Base-by-base conservation (phyloP, 2,797 vertebrate species). In the Microctenopoma stevenorrisi region DNA sequence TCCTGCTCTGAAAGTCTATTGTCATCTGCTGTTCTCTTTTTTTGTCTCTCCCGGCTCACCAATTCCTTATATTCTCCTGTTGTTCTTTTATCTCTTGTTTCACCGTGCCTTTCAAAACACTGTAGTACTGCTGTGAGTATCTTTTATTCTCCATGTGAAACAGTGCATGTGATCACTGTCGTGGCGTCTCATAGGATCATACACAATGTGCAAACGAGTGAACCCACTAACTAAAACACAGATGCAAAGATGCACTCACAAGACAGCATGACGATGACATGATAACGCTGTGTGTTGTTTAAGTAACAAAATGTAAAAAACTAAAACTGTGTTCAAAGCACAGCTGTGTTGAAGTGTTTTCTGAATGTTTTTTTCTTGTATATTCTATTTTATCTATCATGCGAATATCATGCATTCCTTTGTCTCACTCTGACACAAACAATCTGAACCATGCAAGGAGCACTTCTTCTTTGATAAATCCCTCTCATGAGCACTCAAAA, bases 401-500 rank as follows among this genome's bases (percentile, higher is more conserved):
- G 42, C 40, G 42, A 14, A 44, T 22, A 22, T 22, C 22, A 22
- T 22, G 22, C 22, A 26, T 10, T 15, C 44, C 43, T 54, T 48
- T 44, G 30, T 11, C 47, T 44, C 5, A 4, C 44, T 10, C 37
- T 7, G 37, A 58, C 5, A 50, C 46, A 67, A 54, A 69, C 48
- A 73, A 65, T 60, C 48, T 40, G 44, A 78, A 53, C 48, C 43
- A 62, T 33, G 28, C 50, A 68, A 35, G 40, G 16, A 73, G 40
- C 43, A 28, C 51, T 33, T 80, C 55, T 35, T 63, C 58, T 67
- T 64, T 51, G 44, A 42, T 71, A 81, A 70, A 64, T 42, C 68
- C 48, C 80, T 79, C 74, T 85, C 74, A 69, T 54, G 57, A 59
- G 38, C 57, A 77, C 69, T 84, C 70, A 86, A 54, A 82, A 68